These are phyloP conservation scores for Halocaridina rubra DNA, from an alignment of 2,888 invertebrate genomes.

Conservation along the genomic window DNA sequence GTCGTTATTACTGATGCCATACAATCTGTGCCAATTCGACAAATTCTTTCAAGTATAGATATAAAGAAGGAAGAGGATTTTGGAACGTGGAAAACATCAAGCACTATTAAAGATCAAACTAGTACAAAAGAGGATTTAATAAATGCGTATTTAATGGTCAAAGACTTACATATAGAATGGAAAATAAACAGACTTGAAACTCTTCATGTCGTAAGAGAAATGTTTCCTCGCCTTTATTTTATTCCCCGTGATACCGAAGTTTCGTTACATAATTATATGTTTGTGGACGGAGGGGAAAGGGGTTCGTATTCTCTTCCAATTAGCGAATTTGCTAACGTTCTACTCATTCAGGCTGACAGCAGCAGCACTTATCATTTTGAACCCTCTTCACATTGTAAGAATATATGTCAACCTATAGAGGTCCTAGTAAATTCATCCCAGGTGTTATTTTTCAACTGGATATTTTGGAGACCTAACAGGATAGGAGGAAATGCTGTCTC, in stretches of 20 bases:
- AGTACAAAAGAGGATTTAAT: not conserved
- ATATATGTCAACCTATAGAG: slow-evolving; percentile 1
- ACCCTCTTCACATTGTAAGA: slow-evolving; percentile 25
- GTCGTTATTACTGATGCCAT: slow-evolving; percentile 15
- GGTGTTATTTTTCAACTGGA: slow-evolving; percentile 41
- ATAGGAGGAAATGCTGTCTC: not conserved
- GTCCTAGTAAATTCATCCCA: slow-evolving; percentile 13
- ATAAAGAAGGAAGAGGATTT: slow-evolving; percentile 4
- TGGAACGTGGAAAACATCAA: slow-evolving; percentile 7
- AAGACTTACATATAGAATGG: slow-evolving; percentile 31
- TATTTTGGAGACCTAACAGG: slow-evolving; percentile 43
- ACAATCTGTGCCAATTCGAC: not conserved
- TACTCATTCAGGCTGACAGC: slow-evolving; percentile 29
- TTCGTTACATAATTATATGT: slow-evolving; percentile 29
- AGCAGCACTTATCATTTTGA: not conserved
- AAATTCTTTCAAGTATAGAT: not conserved
- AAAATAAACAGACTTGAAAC: slow-evolving; percentile 30
- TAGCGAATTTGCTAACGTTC: slow-evolving; percentile 44
- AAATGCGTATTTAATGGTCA: too few species aligned
- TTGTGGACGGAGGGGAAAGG: slow-evolving; percentile 23
- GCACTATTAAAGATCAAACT: not conserved
- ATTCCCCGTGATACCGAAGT: slow-evolving; percentile 42
- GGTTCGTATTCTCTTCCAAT: slow-evolving; percentile 21
- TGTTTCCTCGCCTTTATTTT: slow-evolving; percentile 25
- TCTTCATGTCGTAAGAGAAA: slow-evolving; percentile 18